Evolutionary conservation across 2,888 invertebrate genomes (phyloP).

Genomic region (Chymomyza procnemis): DNA sequence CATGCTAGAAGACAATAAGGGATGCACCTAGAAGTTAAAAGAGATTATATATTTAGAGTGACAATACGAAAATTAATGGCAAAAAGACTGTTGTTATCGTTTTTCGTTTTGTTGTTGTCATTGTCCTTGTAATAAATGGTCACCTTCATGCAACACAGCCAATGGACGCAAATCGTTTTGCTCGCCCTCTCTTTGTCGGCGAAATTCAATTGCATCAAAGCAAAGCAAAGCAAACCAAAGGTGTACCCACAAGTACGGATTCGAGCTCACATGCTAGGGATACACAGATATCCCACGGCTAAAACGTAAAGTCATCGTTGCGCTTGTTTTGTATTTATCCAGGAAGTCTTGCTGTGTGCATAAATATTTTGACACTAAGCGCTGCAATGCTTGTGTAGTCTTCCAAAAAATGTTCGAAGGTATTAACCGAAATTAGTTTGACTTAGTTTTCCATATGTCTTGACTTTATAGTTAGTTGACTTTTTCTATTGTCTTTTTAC

Average conservation of each 20-base stretch:
- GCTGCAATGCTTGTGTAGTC: slow-evolving; percentile 1
- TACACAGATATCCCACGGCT: slow-evolving; percentile 44
- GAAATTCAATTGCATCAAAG: slow-evolving; percentile 65
- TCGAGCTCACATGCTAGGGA: background rate
- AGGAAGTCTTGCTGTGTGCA: slow-evolving; percentile 67
- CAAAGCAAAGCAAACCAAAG: slow-evolving; percentile 3
- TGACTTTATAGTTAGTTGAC: background rate
- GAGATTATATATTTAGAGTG: slow-evolving; percentile 53
- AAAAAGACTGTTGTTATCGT: background rate
- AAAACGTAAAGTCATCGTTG: slow-evolving; percentile 65
- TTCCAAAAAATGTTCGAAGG: background rate
- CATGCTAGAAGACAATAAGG: slow-evolving; percentile 17
- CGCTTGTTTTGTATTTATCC: slow-evolving; percentile 32
- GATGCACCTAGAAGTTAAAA: background rate
- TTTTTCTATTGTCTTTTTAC: background rate
- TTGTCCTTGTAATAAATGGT: slow-evolving; percentile 45
- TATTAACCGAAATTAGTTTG: slow-evolving; percentile 9
- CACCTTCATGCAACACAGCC: slow-evolving; percentile 52
- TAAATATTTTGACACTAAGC: slow-evolving; percentile 72
- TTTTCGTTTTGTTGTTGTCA: background rate
- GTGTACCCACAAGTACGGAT: too few relatives aligned
- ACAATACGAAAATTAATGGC: slow-evolving; percentile 67
- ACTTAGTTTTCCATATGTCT: background rate
- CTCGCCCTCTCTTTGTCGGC: slow-evolving; percentile 44
- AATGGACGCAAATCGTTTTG: slow-evolving; percentile 63